Evolutionary conservation across 2,113 vertebrate species (phyloP), one percentile per base, ranked within the genome.

Genomic region (Rhinolophus sinicus): DNA sequence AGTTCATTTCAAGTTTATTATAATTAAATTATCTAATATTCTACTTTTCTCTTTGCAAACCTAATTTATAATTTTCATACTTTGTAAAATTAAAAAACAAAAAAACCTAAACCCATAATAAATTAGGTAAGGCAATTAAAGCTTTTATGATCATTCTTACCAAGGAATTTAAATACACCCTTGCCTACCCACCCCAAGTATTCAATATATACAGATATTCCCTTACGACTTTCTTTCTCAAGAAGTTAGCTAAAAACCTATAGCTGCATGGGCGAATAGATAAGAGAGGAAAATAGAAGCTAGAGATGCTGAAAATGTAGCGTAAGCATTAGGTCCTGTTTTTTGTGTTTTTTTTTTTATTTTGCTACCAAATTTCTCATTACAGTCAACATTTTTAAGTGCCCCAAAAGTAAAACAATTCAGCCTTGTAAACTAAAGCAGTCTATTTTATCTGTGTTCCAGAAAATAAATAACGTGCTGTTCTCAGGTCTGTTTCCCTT

Each of bases 81-180:
- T 89, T 60, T 52, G 52, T 82, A 84, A 94, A 90, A 65, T 58
- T 12, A 8, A 62, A 62, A 54, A 54, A 54, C 52, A 28, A 11
- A 22, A 30, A 52, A 35, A 70, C 13, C 26, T 47, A 73, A 60
- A 58, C 12, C 22, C 64, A 78, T 87, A 84, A 76, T 80, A 12
- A 87, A 72, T 60, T 52, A 78, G 35, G 22, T 19, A 44, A 35
- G 12, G n/a, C n/a, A 70, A 80, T 90, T 81, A 56, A 92, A 87
- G 18, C 16, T 93, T 90, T 83, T 35, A 69, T 77, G 35, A 47
- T 86, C 38, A 82, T 86, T 96, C 33, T 86, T 26, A 47, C 33
- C 9, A 77, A 83, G 28, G 35, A 94, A 94, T 83, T 90, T 87
- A 83, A 92, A 97, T 67, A 65, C 26, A 60, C 28, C 47, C 44